Evolutionary conservation across 2,797 vertebrate species (phyloP).

Genomic region (Rhinogobio ventralis): DNA sequence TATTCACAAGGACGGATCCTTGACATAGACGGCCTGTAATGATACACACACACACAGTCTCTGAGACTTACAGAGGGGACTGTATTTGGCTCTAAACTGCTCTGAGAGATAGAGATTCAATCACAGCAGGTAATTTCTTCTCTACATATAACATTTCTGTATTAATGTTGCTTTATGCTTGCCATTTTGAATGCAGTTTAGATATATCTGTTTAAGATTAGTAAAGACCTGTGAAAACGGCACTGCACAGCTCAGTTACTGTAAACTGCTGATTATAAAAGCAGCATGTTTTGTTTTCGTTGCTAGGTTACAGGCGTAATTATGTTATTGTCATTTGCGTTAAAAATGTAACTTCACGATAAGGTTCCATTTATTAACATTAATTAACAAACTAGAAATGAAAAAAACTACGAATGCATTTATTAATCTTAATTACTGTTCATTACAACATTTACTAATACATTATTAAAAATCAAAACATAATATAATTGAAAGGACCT

Average conservation of each 20-base stretch:
- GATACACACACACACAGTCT: conserved; percentile 2
- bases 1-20: conserved; percentile 53
- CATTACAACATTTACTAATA: background rate
- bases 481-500: too few species aligned
- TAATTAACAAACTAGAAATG: too few species aligned
- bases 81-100: background rate
- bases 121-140: conserved; percentile 44
- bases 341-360: background rate
- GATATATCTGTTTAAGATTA: background rate
- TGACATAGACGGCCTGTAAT: conserved; percentile 10
- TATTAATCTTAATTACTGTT: background rate
- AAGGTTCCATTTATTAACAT: background rate
- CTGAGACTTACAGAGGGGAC: conserved; percentile 23
- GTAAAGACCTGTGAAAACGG: background rate
- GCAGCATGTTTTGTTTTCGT: background rate
- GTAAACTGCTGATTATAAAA: background rate
- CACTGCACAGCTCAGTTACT: background rate
- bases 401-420: background rate
- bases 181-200: background rate
- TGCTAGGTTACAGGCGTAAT: background rate
- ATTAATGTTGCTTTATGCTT: background rate
- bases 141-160: background rate
- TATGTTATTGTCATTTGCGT: background rate
- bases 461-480: background rate
- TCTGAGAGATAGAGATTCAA: conserved; percentile 2